Conservation (phyloP, 1,140 invertebrate species). For the Drosophila lacteicornis region DNA sequence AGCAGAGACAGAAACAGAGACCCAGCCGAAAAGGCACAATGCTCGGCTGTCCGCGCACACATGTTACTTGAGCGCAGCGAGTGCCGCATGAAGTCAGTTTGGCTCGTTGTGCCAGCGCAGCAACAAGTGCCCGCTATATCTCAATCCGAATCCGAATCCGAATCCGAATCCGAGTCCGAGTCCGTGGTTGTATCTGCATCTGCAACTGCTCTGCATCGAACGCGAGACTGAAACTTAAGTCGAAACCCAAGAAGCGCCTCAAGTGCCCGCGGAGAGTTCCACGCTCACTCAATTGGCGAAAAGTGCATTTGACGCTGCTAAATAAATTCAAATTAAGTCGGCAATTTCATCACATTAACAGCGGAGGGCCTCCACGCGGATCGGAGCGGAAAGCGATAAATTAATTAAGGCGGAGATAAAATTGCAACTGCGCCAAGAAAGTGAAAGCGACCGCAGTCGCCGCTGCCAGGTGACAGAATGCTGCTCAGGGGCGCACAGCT, state of each 20-base stretch:
- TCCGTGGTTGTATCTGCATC: conserved; percentile 18
- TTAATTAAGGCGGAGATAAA: conserved; percentile 63
- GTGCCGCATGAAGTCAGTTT: conserved; percentile 74
- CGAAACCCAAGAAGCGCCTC: conserved; percentile 56
- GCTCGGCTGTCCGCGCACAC: conserved; percentile 34
- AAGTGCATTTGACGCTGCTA: conserved; percentile 42
- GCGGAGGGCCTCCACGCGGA: conserved; percentile 8
- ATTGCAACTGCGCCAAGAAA: conserved; percentile 47
- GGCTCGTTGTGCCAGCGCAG: conserved; percentile 74
- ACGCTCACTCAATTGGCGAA: conserved; percentile 13
- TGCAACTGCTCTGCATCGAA: conserved; percentile 11
- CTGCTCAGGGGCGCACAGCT: conserved; percentile 70
- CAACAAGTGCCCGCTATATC: conserved; percentile 69
- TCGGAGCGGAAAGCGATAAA: conserved; percentile 57
- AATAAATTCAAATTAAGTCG: conserved; percentile 64
- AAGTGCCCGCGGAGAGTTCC: conserved; percentile 56
- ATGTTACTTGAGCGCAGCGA: conserved; percentile 74
- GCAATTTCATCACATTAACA: conserved; percentile 62
- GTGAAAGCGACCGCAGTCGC: conserved; percentile 32
- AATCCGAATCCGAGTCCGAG: conserved; percentile 11
- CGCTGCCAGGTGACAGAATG: conserved; percentile 55
- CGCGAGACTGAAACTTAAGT: conserved; percentile 27
- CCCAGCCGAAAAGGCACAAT: conserved; percentile 37
- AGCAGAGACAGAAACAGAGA: conserved; percentile 40
- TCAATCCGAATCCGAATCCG: conserved; percentile 12